These are phyloP conservation scores for Microcebus griseorufus DNA, from an alignment of 2,113 vertebrate species.

Conservation along the genomic window DNA sequence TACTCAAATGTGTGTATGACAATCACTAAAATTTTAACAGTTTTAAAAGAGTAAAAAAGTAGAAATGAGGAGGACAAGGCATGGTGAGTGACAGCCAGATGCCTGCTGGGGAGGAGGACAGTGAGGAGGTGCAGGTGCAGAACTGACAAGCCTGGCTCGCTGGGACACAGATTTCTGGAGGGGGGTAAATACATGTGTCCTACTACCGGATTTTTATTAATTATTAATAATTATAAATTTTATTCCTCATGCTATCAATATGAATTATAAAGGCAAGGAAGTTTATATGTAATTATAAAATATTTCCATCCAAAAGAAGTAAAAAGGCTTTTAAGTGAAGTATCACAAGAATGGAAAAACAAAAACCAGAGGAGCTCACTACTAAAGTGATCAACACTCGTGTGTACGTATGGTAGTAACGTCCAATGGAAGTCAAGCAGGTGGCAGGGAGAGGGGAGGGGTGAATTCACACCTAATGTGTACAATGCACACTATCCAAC, in stretches of 20 bases:
- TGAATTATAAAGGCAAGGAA: background rate
- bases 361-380: too few relatives aligned
- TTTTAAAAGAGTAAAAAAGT: background rate
- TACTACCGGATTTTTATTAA: background rate
- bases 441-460: too few relatives aligned
- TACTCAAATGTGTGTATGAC: background rate
- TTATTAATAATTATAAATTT: background rate
- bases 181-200: background rate
- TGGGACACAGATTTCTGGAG: background rate
- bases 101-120: background rate
- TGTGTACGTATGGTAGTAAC: too few relatives aligned
- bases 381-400: too few relatives aligned
- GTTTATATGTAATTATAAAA: background rate
- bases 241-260: background rate
- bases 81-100: background rate
- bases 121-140: background rate
- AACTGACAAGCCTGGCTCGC: background rate
- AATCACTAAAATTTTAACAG: background rate
- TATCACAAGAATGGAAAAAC: too few relatives aligned
- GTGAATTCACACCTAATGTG: too few relatives aligned
- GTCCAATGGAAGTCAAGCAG: too few relatives aligned
- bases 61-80: background rate
- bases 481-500: too few relatives aligned
- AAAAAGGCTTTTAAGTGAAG: background rate
- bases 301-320: constrained; percentile 18